Evolutionary conservation across 2,888 invertebrate species (phyloP), one percentile per base, ranked within the genome.

Genomic region (Phlogophora meticulosa): DNA sequence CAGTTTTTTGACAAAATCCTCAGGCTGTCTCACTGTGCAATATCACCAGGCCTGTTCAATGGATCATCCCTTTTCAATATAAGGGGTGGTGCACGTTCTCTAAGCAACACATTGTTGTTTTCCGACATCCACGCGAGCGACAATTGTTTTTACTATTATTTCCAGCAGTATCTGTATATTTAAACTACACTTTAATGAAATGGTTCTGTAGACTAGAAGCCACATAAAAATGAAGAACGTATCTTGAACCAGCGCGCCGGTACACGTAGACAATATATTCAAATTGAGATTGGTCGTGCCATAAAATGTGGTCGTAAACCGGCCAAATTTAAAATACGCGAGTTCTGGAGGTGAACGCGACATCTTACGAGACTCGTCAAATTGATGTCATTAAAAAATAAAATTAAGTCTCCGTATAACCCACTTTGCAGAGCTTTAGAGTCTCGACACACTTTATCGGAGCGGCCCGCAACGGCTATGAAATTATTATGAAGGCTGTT

Each of bases 331-430:
- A 68, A 80, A 80, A 72, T 72, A 68, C 72, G 56, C 55, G 51
- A 64, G 63, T 73, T 24, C 68, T 62, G 15, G 52, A 72, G 71
- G 61, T 67, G 72, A 49, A 38, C 17, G 57, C 60, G 59, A 63
- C 76, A 68, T 72, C 76, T 76, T 64, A 76, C 61, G 63, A 48
- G 60, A 52, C 72, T 72, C 61, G 34, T 78, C 68, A 82, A 82
- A 82, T 76, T 81, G 72, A 72, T 72, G 67, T 70, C 79, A 82
- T 82, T 82, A 82, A 80, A 81, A 82, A 76, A 82, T 79, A 72
- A 73, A 82, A 79, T 82, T 67, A 82, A 81, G 71, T 80, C 76
- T 63, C 45, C 15, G 62, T 71, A 72, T 80, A 80, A 76, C 73
- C 66, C 68, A 79, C 76, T 78, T 76, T 80, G 64, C 64, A 58